These are phyloP conservation scores for Antheraea assamensis DNA, from an alignment of 2,888 invertebrate genomes.

Conservation along the genomic window DNA sequence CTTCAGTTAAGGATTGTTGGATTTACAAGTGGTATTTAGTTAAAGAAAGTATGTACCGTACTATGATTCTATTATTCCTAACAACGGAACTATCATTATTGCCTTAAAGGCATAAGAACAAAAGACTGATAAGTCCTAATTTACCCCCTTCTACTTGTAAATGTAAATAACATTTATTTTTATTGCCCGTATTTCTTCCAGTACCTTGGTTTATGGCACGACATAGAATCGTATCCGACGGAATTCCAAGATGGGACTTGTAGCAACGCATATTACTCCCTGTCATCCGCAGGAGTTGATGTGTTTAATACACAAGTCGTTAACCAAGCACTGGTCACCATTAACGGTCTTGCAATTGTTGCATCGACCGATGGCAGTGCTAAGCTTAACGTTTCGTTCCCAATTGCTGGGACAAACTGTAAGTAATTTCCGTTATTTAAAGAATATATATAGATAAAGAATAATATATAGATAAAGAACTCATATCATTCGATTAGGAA, in stretches of 20 bases:
- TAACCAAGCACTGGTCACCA: slow-evolving; percentile 72
- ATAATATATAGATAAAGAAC: no score
- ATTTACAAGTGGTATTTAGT: no score
- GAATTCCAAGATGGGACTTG: slow-evolving; percentile 57
- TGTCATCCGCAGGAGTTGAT: slow-evolving; percentile 45
- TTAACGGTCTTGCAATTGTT: slow-evolving; percentile 73
- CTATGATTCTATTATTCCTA: no score
- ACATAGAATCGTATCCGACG: slow-evolving; percentile 60
- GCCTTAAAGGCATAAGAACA: no score
- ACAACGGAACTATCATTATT: no score
- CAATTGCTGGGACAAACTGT: slow-evolving; percentile 74
- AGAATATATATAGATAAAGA: no score
- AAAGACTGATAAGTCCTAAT: no score
- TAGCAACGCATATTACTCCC: slow-evolving; percentile 54
- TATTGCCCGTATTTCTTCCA: slow-evolving; percentile 33
- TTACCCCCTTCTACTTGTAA: not conserved
- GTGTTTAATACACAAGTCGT: slow-evolving; percentile 62
- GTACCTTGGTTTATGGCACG: slow-evolving; percentile 65
- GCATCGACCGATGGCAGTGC: slow-evolving; percentile 62
- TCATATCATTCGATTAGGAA: no score
- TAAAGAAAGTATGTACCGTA: no score
- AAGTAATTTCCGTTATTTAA: slow-evolving; percentile 36
- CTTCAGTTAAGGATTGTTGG: no score
- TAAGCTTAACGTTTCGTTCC: slow-evolving; percentile 81
- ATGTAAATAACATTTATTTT: not conserved